Conservation (phyloP, 2,888 invertebrate genomes). For the Caradrina kadenii region DNA sequence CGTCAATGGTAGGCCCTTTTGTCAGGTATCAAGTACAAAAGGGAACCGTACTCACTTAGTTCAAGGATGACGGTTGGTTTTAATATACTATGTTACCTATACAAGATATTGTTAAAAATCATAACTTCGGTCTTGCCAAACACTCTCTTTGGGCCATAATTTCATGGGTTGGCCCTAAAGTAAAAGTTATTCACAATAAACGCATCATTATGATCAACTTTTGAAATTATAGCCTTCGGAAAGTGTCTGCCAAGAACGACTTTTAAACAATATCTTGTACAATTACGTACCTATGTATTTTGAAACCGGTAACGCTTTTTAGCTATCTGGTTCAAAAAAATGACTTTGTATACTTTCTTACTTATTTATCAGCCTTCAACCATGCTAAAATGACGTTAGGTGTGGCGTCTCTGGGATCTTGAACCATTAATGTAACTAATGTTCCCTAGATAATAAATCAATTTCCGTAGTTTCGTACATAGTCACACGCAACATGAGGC, state of each 20-base stretch:
- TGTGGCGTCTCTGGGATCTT: not conserved
- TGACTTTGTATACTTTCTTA: too few relatives aligned
- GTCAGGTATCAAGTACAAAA: not conserved
- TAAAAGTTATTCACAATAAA: too few relatives aligned
- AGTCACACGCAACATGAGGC: slow-evolving; percentile 47
- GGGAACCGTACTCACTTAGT: not conserved
- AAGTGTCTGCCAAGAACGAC: too few relatives aligned
- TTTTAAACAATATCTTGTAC: too few relatives aligned
- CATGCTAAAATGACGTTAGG: not conserved
- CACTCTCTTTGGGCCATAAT: too few relatives aligned
- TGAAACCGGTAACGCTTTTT: too few relatives aligned
- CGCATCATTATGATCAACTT: too few relatives aligned
- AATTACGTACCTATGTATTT: too few relatives aligned
- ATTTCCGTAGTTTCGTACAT: slow-evolving; percentile 47
- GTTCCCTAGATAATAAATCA: slow-evolving; percentile 52
- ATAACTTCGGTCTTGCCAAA: not conserved
- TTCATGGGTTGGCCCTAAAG: too few relatives aligned
- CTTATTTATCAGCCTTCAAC: not conserved
- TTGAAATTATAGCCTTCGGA: too few relatives aligned
- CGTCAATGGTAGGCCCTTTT: not conserved
- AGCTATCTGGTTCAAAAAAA: too few relatives aligned
- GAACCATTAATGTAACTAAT: slow-evolving; percentile 32
- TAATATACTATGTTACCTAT: not conserved
- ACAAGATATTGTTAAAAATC: not conserved
- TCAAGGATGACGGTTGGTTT: not conserved